phyloP scores from a whole-genome alignment of 2,888 invertebrate species.

The Seira sanloemensis region DNA sequence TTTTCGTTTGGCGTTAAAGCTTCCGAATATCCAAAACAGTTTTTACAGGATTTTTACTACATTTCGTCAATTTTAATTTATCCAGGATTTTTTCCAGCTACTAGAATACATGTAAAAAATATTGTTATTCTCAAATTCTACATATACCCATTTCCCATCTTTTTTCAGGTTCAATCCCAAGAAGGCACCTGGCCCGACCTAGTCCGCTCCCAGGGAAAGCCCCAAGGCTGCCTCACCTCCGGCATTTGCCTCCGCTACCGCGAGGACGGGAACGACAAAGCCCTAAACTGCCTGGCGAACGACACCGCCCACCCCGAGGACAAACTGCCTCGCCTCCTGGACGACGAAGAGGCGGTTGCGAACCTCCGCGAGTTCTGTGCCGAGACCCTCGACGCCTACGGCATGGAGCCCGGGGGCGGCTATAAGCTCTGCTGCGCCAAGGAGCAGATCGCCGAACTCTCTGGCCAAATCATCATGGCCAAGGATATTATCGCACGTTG shows the following conservation, averaged over 20 bases:
- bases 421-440: constrained; percentile 66
- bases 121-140: too few relatives aligned
- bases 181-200: constrained; percentile 56
- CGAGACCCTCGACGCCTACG: constrained; percentile 60
- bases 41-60: too few relatives aligned
- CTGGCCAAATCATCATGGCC: constrained; percentile 76
- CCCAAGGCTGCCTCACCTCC: constrained; percentile 32
- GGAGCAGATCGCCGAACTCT: constrained; percentile 64
- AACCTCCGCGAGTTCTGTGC: constrained; percentile 56
- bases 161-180: constrained; percentile 44
- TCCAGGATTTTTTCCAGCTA: too few relatives aligned
- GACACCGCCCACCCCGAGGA: constrained; percentile 35
- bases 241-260: constrained; percentile 18
- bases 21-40: too few relatives aligned
- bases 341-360: neutral
- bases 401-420: constrained; percentile 29
- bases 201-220: constrained; percentile 5
- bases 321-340: neutral
- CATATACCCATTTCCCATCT: too few relatives aligned
- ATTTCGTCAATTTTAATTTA: too few relatives aligned
- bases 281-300: constrained; percentile 45
- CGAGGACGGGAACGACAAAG: neutral
- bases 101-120: too few relatives aligned
- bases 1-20: too few relatives aligned
- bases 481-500: constrained; percentile 86